Conservation (phyloP, 2,888 invertebrate species). For the Aquatica leii region DNA sequence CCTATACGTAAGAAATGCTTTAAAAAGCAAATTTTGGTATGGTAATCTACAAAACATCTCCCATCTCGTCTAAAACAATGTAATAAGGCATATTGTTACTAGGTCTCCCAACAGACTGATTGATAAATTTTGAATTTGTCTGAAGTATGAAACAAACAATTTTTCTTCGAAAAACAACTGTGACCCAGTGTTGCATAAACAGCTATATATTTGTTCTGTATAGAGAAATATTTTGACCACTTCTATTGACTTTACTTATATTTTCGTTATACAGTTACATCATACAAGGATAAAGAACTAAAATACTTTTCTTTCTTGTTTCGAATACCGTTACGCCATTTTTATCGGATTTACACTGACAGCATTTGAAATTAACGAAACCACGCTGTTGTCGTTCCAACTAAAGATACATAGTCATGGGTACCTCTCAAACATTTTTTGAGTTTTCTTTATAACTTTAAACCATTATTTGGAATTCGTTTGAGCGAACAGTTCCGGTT, state of each 20-base stretch:
- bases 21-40: not conserved
- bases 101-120: too few species aligned
- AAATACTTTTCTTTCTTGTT: not conserved
- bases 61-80: not conserved
- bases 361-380: not conserved
- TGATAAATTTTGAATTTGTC: too few species aligned
- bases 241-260: not conserved
- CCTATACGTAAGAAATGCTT: too few species aligned
- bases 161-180: too few species aligned
- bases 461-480: not conserved
- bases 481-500: not conserved
- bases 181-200: not conserved
- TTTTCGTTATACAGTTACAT: not conserved
- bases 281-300: not conserved
- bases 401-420: not conserved
- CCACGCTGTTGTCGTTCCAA: not conserved
- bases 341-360: not conserved
- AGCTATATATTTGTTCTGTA: not conserved
- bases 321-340: not conserved
- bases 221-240: not conserved
- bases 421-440: not conserved
- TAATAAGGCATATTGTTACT: too few species aligned
- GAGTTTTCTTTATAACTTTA: not conserved
- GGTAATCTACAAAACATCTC: not conserved
- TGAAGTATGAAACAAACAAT: not conserved